Base-by-base conservation (phyloP, 1,140 invertebrate species). In the Steinernema khuongi region DNA sequence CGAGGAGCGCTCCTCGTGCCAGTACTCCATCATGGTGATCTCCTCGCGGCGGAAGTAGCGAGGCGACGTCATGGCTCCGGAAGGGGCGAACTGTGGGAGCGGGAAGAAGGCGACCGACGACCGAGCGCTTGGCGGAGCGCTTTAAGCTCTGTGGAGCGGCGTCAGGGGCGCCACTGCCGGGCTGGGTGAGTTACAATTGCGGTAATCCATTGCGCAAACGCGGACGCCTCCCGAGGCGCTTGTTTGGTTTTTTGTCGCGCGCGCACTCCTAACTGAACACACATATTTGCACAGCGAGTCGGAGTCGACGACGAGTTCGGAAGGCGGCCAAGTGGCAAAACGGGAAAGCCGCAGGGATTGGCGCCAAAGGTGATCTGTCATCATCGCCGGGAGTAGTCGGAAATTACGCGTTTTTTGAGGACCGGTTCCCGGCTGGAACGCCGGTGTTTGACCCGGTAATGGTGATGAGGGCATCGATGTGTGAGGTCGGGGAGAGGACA, bases 121-220 rank as follows among this genome's bases (percentile, higher is more conserved):
- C n/a, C n/a, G n/a, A n/a, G n/a, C n/a, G n/a, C n/a, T n/a, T n/a
- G n/a, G n/a, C n/a, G n/a, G n/a, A n/a, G n/a, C n/a, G n/a, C n/a
- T n/a, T n/a, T n/a, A n/a, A n/a, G n/a, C n/a, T n/a, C n/a, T n/a
- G n/a, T n/a, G n/a, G n/a, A 60, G 26, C 50, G 14, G 50, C 14
- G 7, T 41, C 7, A n/a, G 36, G 7, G 14, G 7, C 50, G 50
- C 50, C 14, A 14, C 14, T 22, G 19, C 50, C 36, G 7, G 7
- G 50, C 4, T 4, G 22, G 50, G 50, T 26, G 50, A 60, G 50
- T 60, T 60, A 60, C 50, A 60, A 60, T 60, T 60, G 50, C 50
- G 50, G 50, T 60, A 60, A 60, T 60, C 50, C 50, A 60, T 60
- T 60, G 50, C 50, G 50, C 50, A 60, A 60, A 60, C 50, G 50